These are phyloP conservation scores for Odontamblyopus lacepedii DNA, from an alignment of 2,797 vertebrate species.

Conservation along the genomic window DNA sequence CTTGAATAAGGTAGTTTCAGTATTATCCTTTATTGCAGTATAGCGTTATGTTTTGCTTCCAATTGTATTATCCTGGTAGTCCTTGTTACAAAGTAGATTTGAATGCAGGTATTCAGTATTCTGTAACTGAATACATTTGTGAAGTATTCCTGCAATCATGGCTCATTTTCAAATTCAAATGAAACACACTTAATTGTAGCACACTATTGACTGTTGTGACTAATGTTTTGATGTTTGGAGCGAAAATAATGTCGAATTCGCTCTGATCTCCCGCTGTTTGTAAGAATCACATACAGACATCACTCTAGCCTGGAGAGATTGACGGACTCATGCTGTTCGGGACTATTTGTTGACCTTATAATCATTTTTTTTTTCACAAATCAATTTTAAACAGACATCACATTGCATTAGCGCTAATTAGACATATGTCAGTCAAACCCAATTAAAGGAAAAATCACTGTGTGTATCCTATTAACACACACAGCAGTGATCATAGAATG, in stretches of 20 bases:
- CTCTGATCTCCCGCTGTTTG: conserved; percentile 39
- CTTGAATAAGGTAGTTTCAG: too few relatives aligned
- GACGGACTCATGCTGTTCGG: conserved; percentile 47
- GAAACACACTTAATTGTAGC: neutral
- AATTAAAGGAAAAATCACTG: conserved; percentile 1
- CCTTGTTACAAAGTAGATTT: too few relatives aligned
- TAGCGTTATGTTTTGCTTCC: too few relatives aligned
- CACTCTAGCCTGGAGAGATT: conserved; percentile 24
- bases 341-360: conserved; percentile 26
- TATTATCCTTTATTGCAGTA: too few relatives aligned
- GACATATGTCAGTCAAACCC: conserved; percentile 7
- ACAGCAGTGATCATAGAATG: too few relatives aligned
- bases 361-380: conserved; percentile 19
- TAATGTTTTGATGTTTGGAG: conserved; percentile 37
- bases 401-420: conserved; percentile 2
- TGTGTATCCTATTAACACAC: neutral
- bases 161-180: too few relatives aligned
- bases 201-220: conserved; percentile 12
- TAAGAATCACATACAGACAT: conserved; percentile 34
- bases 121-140: too few relatives aligned
- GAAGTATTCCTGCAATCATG: too few relatives aligned
- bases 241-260: conserved; percentile 44
- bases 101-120: too few relatives aligned
- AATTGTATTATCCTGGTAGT: too few relatives aligned
- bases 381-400: conserved; percentile 26